These are phyloP conservation scores for Cryptus viduatorius DNA, from an alignment of 2,888 invertebrate genomes.

Conservation along the genomic window DNA sequence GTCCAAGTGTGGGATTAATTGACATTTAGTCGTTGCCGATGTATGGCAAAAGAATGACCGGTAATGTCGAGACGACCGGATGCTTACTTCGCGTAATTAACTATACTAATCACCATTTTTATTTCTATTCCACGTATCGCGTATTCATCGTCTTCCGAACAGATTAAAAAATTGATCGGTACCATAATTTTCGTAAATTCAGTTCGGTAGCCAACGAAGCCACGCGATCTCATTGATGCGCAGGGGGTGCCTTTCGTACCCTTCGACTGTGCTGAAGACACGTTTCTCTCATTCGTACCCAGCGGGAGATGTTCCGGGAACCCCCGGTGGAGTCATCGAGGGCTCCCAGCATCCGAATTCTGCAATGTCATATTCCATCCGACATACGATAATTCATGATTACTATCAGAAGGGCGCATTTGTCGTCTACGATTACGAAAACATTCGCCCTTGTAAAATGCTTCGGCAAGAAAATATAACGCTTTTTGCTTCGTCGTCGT, in stretches of 20 bases:
- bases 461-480: not conserved
- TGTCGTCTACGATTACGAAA: not conserved
- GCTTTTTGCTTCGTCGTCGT: conserved; percentile 28
- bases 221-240: not conserved
- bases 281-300: conserved; percentile 2
- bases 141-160: not conserved
- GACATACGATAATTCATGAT: not conserved
- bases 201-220: conserved; percentile 8
- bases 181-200: conserved; percentile 11
- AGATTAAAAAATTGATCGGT: conserved; percentile 1
- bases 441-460: not conserved
- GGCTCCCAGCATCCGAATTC: conserved; percentile 1
- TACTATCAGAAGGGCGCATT: not conserved
- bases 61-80: not conserved
- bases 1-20: conserved; percentile 46
- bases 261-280: not conserved
- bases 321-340: conserved; percentile 30
- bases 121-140: not conserved
- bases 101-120: not conserved
- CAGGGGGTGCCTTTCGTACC: not conserved
- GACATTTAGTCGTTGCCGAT: conserved; percentile 28
- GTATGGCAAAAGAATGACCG: not conserved
- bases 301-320: conserved; percentile 16
- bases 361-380: not conserved
- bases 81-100: not conserved